phyloP scores from a whole-genome alignment of 2,797 vertebrate genomes.

The Coccyzus lansbergi region DNA sequence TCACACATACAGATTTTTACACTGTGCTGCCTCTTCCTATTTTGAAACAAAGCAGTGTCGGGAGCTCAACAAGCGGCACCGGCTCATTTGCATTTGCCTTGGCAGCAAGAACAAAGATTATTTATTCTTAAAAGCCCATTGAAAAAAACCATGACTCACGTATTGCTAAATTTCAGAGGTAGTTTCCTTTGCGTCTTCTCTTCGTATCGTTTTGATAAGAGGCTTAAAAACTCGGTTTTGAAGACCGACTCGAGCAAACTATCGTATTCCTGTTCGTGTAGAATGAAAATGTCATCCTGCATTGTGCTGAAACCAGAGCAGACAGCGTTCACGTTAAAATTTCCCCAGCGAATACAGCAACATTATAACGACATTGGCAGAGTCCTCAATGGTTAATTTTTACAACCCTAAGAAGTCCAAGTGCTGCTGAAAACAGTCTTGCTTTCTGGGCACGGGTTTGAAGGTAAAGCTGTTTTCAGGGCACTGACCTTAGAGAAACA shows the following conservation, averaged over 20 bases:
- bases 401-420: background rate
- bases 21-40: background rate
- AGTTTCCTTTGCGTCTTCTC: constrained; percentile 94
- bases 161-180: constrained; percentile 94
- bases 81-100: background rate
- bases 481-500: constrained; percentile 90
- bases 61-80: background rate
- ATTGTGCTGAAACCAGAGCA: constrained; percentile 81
- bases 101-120: background rate
- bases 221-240: constrained; percentile 96
- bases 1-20: background rate
- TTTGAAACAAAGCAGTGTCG: background rate
- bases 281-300: constrained; percentile 94
- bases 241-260: constrained; percentile 95
- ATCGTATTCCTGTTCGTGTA: constrained; percentile 98
- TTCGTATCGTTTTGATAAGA: constrained; percentile 91
- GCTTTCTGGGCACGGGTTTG: background rate
- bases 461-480: background rate
- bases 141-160: constrained; percentile 79
- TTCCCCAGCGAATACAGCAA: background rate
- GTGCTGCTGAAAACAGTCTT: background rate
- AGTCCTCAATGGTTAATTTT: background rate
- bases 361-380: background rate
- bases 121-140: background rate
- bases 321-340: background rate